These are phyloP conservation scores for Coenonympha glycerion DNA, from an alignment of 2,888 invertebrate genomes.

Conservation along the genomic window DNA sequence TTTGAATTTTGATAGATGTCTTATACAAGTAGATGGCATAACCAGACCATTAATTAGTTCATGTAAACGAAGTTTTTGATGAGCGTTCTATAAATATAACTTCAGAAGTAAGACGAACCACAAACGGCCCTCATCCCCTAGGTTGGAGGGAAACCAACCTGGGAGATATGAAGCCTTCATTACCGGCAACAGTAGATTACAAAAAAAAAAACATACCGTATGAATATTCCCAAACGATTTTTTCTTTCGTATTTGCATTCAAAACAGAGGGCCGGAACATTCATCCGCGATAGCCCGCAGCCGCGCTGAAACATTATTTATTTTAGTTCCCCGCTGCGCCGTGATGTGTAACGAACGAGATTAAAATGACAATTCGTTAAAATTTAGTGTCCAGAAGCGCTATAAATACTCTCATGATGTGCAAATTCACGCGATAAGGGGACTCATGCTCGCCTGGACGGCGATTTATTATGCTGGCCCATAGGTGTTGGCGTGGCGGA, in stretches of 20 bases:
- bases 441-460: constrained; percentile 36
- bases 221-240: neutral
- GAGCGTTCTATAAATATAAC: too few relatives aligned
- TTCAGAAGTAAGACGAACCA: too few relatives aligned
- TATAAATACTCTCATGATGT: constrained; percentile 32
- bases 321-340: constrained; percentile 24
- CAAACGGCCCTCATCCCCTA: too few relatives aligned
- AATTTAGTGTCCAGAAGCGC: constrained; percentile 30
- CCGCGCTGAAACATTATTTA: constrained; percentile 21
- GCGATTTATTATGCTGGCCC: constrained; percentile 44
- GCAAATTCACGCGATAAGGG: constrained; percentile 50
- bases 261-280: constrained; percentile 6
- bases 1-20: too few relatives aligned
- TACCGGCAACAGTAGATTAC: neutral
- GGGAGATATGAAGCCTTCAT: neutral
- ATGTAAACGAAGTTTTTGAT: too few relatives aligned
- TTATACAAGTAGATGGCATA: too few relatives aligned
- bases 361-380: constrained; percentile 34
- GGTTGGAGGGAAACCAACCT: neutral
- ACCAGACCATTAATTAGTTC: too few relatives aligned
- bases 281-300: constrained; percentile 7
- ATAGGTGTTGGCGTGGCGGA: constrained; percentile 34
- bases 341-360: constrained; percentile 27
- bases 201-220: neutral
- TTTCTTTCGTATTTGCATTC: constrained; percentile 9